Base-by-base conservation (phyloP, 53 echinoderm and acorn worm species). In the Arbacia lixula region DNA sequence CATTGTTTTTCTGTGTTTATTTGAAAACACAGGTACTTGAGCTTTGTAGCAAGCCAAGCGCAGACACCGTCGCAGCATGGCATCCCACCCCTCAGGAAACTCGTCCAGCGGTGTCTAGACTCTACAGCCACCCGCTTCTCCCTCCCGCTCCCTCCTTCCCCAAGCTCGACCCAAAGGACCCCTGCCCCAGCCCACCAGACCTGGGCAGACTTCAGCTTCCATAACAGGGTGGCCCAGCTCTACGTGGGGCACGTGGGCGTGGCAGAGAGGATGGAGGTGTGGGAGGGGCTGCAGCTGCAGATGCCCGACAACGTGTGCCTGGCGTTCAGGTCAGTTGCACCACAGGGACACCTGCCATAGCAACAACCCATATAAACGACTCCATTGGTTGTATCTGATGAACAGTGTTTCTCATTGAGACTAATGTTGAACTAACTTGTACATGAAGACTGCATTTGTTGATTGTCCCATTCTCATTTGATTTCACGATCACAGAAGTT, bases 161-260 rank as follows among this genome's bases (percentile, higher is more conserved):
- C n/a, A n/a, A n/a, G n/a, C n/a, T n/a, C n/a, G n/a, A n/a, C n/a
- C n/a, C n/a, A n/a, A n/a, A n/a, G n/a, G n/a, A n/a, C n/a, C n/a
- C n/a, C n/a, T n/a, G 14, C 36, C 21, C 42, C 25, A 58, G 31
- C 84, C 12, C 46, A 37, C 3, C 60, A 86, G 76, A 88, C 55
- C 55, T 94, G 94, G 94, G 41, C 46, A 17, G 94, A 94, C 43
- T 94, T 77, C 89, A 68, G 86, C 30, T 94, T 91, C 51, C 94
- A 91, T 27, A 89, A 94, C 36, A 53, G 67, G 22, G 91, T 89
- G 43, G 46, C 91, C 11, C 81, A 86, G 16, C 8, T 94, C 30
- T 94, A 85, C 74, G 36, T 94, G 4, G 60, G 54, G 21, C 85
- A 71, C 58, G 43, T 94, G 26, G 66, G 62, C 9, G 85, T 71